Evolutionary conservation across 2,113 vertebrate species (phyloP).

Genomic region (Oryzias javanicus): DNA sequence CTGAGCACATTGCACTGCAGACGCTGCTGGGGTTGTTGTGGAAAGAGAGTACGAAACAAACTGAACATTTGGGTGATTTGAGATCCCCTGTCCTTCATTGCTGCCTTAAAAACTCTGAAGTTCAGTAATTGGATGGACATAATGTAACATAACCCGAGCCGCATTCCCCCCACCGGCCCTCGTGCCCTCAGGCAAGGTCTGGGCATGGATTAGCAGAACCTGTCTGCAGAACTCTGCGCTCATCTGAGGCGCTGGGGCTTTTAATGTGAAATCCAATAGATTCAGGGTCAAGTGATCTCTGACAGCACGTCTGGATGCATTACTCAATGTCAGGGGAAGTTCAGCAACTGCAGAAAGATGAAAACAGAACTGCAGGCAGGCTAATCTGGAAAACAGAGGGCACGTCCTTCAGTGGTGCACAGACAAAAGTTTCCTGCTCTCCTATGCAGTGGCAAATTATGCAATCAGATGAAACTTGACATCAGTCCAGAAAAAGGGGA

Average conservation of each 20-base stretch:
- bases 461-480: conserved; percentile 61
- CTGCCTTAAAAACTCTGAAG: conserved; percentile 41
- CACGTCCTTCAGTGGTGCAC: conserved; percentile 41
- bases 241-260: conserved; percentile 47
- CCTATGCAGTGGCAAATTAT: conserved; percentile 40
- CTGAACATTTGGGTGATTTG: conserved; percentile 12
- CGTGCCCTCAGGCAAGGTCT: conserved; percentile 65
- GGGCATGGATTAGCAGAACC: conserved; percentile 61
- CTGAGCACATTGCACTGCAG: background rate
- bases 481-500: conserved; percentile 15
- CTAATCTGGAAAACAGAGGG: conserved; percentile 19
- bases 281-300: conserved; percentile 73
- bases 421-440: conserved; percentile 27
- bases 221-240: conserved; percentile 56
- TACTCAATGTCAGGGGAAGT: conserved; percentile 59
- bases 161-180: conserved; percentile 43
- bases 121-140: conserved; percentile 65
- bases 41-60: conserved; percentile 15
- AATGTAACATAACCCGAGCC: conserved; percentile 55
- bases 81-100: conserved; percentile 40
- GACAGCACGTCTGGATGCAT: conserved; percentile 68
- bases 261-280: conserved; percentile 72
- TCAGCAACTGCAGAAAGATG: conserved; percentile 30
- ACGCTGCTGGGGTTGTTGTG: conserved; percentile 5
- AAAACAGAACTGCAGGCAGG: conserved; percentile 38